Evolutionary conservation across 2,113 vertebrate species (phyloP).

Genomic region (Phyllopteryx taeniolatus): DNA sequence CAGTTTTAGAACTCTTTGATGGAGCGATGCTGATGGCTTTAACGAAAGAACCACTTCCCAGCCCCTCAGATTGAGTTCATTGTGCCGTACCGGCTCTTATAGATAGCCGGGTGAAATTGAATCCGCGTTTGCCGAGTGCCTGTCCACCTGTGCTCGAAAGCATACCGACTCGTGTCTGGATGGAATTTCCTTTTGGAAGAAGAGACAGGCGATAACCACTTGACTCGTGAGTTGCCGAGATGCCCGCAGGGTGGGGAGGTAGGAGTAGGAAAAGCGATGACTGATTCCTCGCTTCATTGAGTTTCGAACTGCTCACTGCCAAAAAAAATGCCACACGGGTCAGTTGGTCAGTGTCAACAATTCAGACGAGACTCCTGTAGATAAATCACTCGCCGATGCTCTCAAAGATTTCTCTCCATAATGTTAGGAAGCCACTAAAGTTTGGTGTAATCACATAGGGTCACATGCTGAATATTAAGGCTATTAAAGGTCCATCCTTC

Average conservation of each 20-base stretch:
- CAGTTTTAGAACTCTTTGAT: background rate
- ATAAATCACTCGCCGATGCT: slow-evolving; percentile 46
- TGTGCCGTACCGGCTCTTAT: background rate
- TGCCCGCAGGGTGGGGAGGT: background rate
- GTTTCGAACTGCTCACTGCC: slow-evolving; percentile 48
- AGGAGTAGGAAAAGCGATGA: slow-evolving; percentile 12
- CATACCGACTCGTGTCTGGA: slow-evolving; percentile 2
- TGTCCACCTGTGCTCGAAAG: slow-evolving; percentile 5
- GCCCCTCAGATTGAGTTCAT: slow-evolving; percentile 10
- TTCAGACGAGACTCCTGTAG: slow-evolving; percentile 37
- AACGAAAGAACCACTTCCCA: background rate
- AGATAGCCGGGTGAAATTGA: slow-evolving; percentile 10
- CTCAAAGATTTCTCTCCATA: slow-evolving; percentile 6
- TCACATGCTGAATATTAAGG: too few relatives aligned
- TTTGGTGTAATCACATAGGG: background rate
- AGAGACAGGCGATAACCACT: slow-evolving; percentile 28
- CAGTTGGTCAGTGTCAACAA: slow-evolving; percentile 65
- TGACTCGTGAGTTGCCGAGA: slow-evolving; percentile 19
- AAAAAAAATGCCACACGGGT: slow-evolving; percentile 44
- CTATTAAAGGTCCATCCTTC: too few relatives aligned
- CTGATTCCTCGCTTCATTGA: slow-evolving; percentile 45
- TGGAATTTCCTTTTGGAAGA: slow-evolving; percentile 13
- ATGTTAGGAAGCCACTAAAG: background rate
- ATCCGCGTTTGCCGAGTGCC: slow-evolving; percentile 1
- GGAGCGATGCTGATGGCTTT: background rate